phyloP scores from a whole-genome alignment of 1,140 invertebrate genomes.

The Aphis gossypii region DNA sequence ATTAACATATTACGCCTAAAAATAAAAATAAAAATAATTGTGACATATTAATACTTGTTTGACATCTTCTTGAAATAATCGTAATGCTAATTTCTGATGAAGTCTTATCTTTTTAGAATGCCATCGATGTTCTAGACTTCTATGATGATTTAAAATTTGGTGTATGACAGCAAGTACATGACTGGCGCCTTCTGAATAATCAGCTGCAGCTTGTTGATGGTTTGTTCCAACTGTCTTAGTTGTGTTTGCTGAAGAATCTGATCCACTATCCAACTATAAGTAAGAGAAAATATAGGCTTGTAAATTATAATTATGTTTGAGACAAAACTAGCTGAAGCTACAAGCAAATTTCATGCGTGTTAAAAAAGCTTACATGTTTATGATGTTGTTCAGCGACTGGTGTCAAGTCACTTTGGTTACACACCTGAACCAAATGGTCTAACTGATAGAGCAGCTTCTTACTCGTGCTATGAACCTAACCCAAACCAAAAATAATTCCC shows the following conservation, averaged over 20 bases:
- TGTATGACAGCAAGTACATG: slow-evolving; percentile 90
- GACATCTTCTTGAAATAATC: slow-evolving; percentile 94
- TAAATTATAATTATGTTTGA: slow-evolving; percentile 39
- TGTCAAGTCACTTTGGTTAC: slow-evolving; percentile 77
- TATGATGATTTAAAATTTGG: slow-evolving; percentile 92
- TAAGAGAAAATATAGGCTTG: slow-evolving; percentile 59
- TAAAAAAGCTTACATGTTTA: slow-evolving; percentile 73
- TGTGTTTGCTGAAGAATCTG: slow-evolving; percentile 58
- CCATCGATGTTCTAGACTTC: slow-evolving; percentile 91
- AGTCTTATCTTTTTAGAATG: slow-evolving; percentile 91
- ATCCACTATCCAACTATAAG: slow-evolving; percentile 60
- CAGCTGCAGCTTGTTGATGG: slow-evolving; percentile 82
- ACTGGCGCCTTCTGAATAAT: slow-evolving; percentile 92
- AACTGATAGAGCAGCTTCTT: slow-evolving; percentile 95
- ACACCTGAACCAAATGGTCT: slow-evolving; percentile 94
- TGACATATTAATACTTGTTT: slow-evolving; percentile 71
- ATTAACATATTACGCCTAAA: not conserved
- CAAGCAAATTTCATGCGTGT: slow-evolving; percentile 47
- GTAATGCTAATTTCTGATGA: slow-evolving; percentile 89
- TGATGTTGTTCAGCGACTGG: slow-evolving; percentile 66
- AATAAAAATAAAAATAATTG: slow-evolving; percentile 28
- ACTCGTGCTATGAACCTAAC: slow-evolving; percentile 91
- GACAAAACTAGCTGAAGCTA: slow-evolving; percentile 30
- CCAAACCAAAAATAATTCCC: slow-evolving; percentile 64
- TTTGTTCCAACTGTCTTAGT: slow-evolving; percentile 58